Base-by-base conservation (phyloP, 2,113 vertebrate genomes). In the Polyodon spathula region DNA sequence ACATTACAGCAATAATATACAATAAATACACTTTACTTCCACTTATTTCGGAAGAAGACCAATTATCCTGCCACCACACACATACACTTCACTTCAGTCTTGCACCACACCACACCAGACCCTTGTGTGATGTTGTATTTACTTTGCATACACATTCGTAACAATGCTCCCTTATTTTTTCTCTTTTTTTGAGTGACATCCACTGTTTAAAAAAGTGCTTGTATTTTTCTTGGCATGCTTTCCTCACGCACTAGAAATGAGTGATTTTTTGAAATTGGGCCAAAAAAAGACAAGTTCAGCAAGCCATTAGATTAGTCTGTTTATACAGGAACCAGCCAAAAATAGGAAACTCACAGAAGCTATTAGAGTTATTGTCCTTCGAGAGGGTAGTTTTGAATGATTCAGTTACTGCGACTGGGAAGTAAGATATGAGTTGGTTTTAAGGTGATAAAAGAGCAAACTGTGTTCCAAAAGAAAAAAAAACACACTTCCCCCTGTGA, bases 271-370 rank as follows among this genome's bases (percentile, higher is more conserved):
- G 87, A 89, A 86, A 76, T 79, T 78, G 81, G 83, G 87, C 86
- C 88, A 90, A 88, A 74, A 27, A 75, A 75, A 84, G 84, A 88
- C 81, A 59, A 80, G 81, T 84, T 86, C 76, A 83, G 84, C 71
- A 73, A 69, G 77, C 82, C 82, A 85, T 88, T 87, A 81, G 77
- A 85, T 86, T 86, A 87, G 84, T 80, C 78, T 88, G 84, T 90
- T 88, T 88, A 87, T 86, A 87, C 71, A 83, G 83, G 87, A 86
- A 86, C 80, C 82, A 83, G 84, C 79, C 83, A 73, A 82, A 85
- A 86, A 83, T 83, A 87, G 81, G 81, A 86, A 86, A 81, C 78
- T 78, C 76, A 79, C 72, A 80, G 70, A 83, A 83, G 76, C 82
- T 84, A 82, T 81, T 84, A 84, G 79, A 84, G 78, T 84, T 84